phyloP scores from a whole-genome alignment of 2,888 invertebrate genomes.

The Lysandra coridon region DNA sequence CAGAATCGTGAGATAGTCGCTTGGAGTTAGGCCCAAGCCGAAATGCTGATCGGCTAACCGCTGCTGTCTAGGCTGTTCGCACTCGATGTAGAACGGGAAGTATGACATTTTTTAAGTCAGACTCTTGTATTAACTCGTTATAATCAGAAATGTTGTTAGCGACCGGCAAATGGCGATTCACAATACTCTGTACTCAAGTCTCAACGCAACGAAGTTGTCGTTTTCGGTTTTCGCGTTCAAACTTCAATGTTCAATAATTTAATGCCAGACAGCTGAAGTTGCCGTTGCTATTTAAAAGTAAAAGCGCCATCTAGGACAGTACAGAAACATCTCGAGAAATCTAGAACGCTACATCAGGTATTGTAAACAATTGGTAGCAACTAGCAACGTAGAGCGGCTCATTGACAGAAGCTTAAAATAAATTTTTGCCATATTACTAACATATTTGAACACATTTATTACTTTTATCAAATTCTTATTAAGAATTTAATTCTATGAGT shows the following conservation, averaged over 20 bases:
- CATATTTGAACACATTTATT: too few relatives aligned
- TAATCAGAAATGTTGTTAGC: not conserved
- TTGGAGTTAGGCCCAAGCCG: constrained; percentile 57
- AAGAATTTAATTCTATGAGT: too few relatives aligned
- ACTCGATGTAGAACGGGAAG: constrained; percentile 60
- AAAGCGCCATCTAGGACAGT: constrained; percentile 36
- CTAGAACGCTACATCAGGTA: constrained; percentile 48
- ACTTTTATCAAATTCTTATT: too few relatives aligned
- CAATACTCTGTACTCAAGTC: not conserved
- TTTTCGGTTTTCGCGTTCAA: not conserved
- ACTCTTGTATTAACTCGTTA: not conserved
- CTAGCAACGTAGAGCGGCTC: not conserved
- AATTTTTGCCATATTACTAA: not conserved
- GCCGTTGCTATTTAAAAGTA: not conserved
- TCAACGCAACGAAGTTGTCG: constrained; percentile 1
- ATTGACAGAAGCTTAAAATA: too few relatives aligned
- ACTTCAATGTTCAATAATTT: not conserved
- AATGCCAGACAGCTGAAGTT: not conserved
- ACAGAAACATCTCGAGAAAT: constrained; percentile 51
- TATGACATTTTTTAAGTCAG: constrained; percentile 60
- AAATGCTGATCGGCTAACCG: constrained; percentile 57
- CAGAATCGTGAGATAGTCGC: constrained; percentile 56
- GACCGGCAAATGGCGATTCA: constrained; percentile 2
- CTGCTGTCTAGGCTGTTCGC: constrained; percentile 49
- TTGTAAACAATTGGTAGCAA: constrained; percentile 46